Conservation (phyloP, 2,888 invertebrate genomes). For the Heliconius erato region DNA sequence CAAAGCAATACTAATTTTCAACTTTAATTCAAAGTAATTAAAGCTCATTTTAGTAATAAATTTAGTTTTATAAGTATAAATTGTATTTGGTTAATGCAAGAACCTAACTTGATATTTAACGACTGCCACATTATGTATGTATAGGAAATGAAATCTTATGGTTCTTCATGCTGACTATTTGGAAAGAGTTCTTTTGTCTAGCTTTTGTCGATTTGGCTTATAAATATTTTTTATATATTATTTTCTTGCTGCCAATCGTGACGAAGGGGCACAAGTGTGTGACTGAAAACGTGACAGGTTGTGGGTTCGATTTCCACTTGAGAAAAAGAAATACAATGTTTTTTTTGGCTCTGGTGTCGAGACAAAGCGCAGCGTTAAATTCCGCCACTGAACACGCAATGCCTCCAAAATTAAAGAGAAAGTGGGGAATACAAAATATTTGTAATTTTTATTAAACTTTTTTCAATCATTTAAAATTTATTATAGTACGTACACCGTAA, state of each 20-base stretch:
- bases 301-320: not conserved
- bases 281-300: not conserved
- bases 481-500: too few species aligned
- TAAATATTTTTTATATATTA: too few species aligned
- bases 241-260: too few species aligned
- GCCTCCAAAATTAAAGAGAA: too few species aligned
- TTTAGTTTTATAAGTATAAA: conserved; percentile 67
- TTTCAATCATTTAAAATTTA: not conserved
- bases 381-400: not conserved
- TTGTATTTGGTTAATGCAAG: conserved; percentile 76
- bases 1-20: conserved; percentile 53
- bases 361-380: not conserved
- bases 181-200: conserved; percentile 59
- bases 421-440: too few species aligned
- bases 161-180: conserved; percentile 62
- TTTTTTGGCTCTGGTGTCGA: too few species aligned
- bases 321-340: too few species aligned
- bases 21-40: conserved; percentile 57
- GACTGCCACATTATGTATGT: conserved; percentile 76
- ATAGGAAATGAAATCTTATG: conserved; percentile 77
- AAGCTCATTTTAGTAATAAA: conserved; percentile 50
- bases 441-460: not conserved
- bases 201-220: too few species aligned
- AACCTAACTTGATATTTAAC: conserved; percentile 77
- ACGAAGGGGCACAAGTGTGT: not conserved